Percentiles rank a stretch among this genome's conserved stretches.
phyloP scores from a whole-genome alignment of 2,113 vertebrate genomes.

The Mystacornis crossleyi region DNA sequence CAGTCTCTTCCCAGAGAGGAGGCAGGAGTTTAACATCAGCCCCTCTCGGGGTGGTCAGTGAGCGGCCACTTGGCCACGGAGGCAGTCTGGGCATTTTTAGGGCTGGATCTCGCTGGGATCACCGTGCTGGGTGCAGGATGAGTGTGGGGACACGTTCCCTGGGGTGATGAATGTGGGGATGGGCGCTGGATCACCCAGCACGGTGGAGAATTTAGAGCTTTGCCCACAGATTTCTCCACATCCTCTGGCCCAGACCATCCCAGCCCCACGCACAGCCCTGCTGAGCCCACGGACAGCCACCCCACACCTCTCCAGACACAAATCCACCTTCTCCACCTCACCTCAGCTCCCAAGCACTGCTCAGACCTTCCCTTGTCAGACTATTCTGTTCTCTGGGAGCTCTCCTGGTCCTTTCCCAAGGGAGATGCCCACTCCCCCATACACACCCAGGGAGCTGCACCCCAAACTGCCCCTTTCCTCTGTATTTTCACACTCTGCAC shows the following conservation, averaged over 20 bases:
- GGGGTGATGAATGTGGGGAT: accelerated
- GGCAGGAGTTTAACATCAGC: neutral
- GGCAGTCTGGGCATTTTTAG: neutral
- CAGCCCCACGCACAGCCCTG: neutral
- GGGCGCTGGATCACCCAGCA: accelerated
- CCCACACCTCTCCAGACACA: neutral
- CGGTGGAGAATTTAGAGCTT: neutral
- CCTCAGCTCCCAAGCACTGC: neutral
- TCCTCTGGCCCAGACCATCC: neutral
- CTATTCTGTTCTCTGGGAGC: neutral
- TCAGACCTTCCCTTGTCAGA: neutral
- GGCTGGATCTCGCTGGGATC: neutral
- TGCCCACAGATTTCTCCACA: neutral
- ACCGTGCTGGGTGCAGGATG: neutral
- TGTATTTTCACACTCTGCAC: neutral
- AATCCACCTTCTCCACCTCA: neutral
- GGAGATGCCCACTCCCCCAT: neutral
- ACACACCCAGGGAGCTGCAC: neutral
- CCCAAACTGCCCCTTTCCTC: neutral
- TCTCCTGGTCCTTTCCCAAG: neutral
- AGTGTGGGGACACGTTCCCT: accelerated
- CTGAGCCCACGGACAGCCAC: neutral
- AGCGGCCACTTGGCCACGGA: neutral
- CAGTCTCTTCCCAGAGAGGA: neutral
- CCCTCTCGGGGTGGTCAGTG: neutral